phyloP scores from a whole-genome alignment of 2,797 vertebrate genomes.

The Harpagifer antarcticus region DNA sequence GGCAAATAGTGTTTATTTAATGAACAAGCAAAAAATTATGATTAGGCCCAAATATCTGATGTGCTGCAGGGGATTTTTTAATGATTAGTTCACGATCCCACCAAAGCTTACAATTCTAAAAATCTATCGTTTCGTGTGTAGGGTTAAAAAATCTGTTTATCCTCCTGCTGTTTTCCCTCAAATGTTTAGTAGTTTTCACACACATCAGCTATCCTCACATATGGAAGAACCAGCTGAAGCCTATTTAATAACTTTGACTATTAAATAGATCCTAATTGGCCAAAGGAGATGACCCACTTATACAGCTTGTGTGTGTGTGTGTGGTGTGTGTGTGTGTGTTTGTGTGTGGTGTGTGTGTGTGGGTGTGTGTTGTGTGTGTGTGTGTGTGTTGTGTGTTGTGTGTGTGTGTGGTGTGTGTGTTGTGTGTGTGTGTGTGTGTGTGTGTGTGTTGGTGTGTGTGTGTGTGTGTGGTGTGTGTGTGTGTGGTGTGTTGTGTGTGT shows the following conservation, averaged over 20 bases:
- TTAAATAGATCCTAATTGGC: conserved; percentile 69
- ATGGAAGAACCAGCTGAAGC: conserved; percentile 8
- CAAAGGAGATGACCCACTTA: conserved; percentile 77
- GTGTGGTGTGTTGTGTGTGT: too few species aligned
- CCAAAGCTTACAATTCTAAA: conserved; percentile 1
- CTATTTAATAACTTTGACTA: conserved; percentile 26
- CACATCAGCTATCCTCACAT: background rate
- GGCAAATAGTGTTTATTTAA: background rate
- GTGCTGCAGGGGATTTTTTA: conserved; percentile 1
- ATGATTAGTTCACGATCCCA: background rate
- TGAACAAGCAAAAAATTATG: too few species aligned
- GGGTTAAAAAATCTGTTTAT: too few species aligned
- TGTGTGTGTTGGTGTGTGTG: background rate
- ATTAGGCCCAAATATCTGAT: background rate
- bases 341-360: too few species aligned
- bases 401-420: too few species aligned
- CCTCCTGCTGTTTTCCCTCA: background rate
- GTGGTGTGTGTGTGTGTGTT: conserved; percentile 19
- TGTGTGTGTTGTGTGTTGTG: too few species aligned
- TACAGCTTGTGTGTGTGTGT: conserved; percentile 49
- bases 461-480: too few species aligned
- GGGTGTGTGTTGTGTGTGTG: too few species aligned
- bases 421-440: background rate
- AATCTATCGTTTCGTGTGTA: background rate
- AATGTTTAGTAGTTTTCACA: background rate